Evolutionary conservation across 2,797 vertebrate genomes (phyloP).

Genomic region (Chromis chromis): DNA sequence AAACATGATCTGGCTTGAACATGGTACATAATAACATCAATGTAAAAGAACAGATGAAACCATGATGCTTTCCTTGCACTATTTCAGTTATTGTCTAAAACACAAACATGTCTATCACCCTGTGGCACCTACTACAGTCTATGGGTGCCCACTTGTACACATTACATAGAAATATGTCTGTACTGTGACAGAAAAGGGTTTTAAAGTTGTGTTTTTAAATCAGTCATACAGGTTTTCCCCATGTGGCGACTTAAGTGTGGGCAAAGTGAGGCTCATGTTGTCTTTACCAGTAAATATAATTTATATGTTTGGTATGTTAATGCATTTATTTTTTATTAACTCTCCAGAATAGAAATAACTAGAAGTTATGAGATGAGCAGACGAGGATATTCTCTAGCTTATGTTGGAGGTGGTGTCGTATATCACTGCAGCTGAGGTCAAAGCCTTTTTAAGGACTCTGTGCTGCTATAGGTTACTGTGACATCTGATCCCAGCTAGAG

Average conservation of each 20-base stretch:
- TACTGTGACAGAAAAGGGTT: too few relatives aligned
- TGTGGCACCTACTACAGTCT: not conserved
- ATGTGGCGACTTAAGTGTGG: too few relatives aligned
- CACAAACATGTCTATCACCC: not conserved
- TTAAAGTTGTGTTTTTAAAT: too few relatives aligned
- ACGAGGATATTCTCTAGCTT: not conserved
- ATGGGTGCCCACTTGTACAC: not conserved
- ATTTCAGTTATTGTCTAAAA: not conserved
- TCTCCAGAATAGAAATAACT: not conserved
- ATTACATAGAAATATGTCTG: not conserved
- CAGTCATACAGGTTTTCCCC: not conserved
- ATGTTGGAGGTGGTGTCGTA: not conserved
- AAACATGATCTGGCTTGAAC: not conserved
- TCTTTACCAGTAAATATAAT: not conserved
- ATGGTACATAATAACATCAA: not conserved
- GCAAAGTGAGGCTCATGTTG: not conserved
- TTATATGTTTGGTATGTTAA: not conserved
- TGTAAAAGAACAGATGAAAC: not conserved
- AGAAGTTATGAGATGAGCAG: not conserved
- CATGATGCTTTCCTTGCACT: not conserved
- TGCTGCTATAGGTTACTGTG: not conserved
- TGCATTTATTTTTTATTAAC: not conserved
- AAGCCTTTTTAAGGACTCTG: not conserved
- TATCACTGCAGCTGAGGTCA: not conserved
- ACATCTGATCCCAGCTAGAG: not conserved